phyloP scores from a whole-genome alignment of 2,888 invertebrate genomes.

The Agrypnus murinus region DNA sequence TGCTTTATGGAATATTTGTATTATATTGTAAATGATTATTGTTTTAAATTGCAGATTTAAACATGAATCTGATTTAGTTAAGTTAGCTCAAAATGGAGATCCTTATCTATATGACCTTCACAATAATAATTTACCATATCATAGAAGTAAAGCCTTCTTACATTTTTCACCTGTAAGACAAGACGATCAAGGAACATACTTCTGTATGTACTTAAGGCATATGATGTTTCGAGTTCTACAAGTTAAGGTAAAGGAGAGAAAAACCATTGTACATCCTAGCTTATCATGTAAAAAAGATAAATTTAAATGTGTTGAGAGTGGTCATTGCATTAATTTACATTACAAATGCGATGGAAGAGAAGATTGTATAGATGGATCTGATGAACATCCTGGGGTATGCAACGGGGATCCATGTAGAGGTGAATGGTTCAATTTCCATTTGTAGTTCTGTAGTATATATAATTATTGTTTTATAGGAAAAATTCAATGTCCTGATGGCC shows the following conservation, averaged over 20 bases:
- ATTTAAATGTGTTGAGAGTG: conserved; percentile 66
- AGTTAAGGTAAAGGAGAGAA: conserved; percentile 57
- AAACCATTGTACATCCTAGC: background rate
- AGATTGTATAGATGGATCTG: conserved; percentile 73
- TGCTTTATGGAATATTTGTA: background rate
- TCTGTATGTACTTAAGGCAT: conserved; percentile 67
- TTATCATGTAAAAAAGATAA: conserved; percentile 65
- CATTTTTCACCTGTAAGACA: conserved; percentile 63
- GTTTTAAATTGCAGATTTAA: conserved; percentile 18
- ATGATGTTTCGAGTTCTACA: conserved; percentile 63
- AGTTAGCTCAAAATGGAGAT: conserved; percentile 49
- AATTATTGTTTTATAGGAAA: conserved; percentile 65
- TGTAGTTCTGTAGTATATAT: conserved; percentile 17
- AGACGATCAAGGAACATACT: conserved; percentile 66
- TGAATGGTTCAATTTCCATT: conserved; percentile 55
- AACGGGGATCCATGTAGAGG: conserved; percentile 71
- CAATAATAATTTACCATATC: conserved; percentile 57
- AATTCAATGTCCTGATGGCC: conserved; percentile 70
- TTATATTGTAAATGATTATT: background rate
- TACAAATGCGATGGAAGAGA: conserved; percentile 73
- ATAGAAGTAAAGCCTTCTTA: conserved; percentile 62
- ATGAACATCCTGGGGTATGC: conserved; percentile 70
- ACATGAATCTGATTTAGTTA: conserved; percentile 29
- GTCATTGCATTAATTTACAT: conserved; percentile 71
- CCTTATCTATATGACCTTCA: conserved; percentile 48